Conservation (phyloP, 2,888 invertebrate genomes). For the Epistrophe grossulariae region DNA sequence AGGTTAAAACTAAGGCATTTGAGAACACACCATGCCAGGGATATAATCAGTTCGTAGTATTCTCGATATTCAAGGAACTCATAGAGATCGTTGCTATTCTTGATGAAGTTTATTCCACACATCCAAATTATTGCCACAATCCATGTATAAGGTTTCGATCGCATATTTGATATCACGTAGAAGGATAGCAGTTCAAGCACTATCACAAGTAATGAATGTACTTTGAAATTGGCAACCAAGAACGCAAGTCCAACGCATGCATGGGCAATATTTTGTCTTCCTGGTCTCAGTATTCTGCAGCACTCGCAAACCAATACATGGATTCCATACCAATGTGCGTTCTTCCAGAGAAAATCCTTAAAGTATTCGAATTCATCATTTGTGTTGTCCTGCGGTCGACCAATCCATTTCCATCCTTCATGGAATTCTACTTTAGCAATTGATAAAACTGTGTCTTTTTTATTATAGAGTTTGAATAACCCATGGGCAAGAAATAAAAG, state of each 20-base stretch:
- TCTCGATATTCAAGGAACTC: constrained; percentile 79
- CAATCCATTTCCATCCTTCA: constrained; percentile 80
- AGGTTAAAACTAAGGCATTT: constrained; percentile 91
- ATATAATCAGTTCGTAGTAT: constrained; percentile 81
- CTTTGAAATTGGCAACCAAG: constrained; percentile 77
- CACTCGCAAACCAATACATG: constrained; percentile 79
- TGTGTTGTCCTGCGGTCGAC: constrained; percentile 80
- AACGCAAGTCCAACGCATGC: constrained; percentile 78
- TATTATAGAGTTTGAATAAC: constrained; percentile 78
- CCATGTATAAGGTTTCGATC: constrained; percentile 79
- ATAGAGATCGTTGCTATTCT: constrained; percentile 77
- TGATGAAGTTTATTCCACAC: constrained; percentile 79
- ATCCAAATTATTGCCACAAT: constrained; percentile 80
- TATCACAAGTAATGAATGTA: constrained; percentile 77
- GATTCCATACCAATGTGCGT: constrained; percentile 81
- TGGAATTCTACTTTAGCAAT: constrained; percentile 78
- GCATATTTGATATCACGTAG: constrained; percentile 76
- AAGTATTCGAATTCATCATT: constrained; percentile 82
- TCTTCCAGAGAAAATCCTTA: constrained; percentile 79
- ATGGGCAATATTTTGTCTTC: constrained; percentile 77
- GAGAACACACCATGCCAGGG: constrained; percentile 88
- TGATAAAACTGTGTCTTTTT: constrained; percentile 78
- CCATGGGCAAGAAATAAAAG: constrained; percentile 81
- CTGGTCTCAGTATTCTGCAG: constrained; percentile 74
- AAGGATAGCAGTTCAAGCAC: constrained; percentile 78